Evolutionary conservation across 2,797 vertebrate species (phyloP), one percentile per base, ranked within the genome.

Genomic region (Poecilia wingei): DNA sequence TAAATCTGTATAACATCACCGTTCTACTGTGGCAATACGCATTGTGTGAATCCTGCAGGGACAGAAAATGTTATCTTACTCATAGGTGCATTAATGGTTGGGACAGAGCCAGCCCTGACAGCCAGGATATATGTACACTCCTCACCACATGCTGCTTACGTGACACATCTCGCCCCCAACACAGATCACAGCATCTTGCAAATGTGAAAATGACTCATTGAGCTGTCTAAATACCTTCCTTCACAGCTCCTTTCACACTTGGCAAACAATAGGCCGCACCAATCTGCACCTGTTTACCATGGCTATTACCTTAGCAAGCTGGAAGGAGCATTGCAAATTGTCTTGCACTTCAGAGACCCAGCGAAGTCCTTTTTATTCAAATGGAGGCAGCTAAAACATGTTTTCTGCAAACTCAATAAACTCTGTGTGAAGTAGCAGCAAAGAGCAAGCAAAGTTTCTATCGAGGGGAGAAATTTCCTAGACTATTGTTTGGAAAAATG

Each of bases 171-270:
- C 74, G 18, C 78, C 45, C 20, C 41, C 13, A 0, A 66, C 46
- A 43, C 73, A 74, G 25, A 81, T 53, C 72, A 43, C 68, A 75
- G 41, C 74, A 61, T 78, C 73, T 68, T 53, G 39, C 46, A 71
- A 59, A 80, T 53, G 79, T 81, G 81, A 77, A 64, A 84, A 73
- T 84, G 72, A 85, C 43, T 80, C 61, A 72, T 59, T 77, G 13
- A 41, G 28, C 43, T 78, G 31, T 69, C 76, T 77, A 76, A 80
- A 72, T 46, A 66, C 59, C 51, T 68, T 73, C 74, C 64, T 51
- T 78, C 78, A 84, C 70, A 77, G 66, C 72, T 64, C n/a, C 55
- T 46, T 4, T 20, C 31, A 43, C 5, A n/a, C 76, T 73, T 53
- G 53, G 71, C 51, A 64, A 53, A 81, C 14, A 79, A 76, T 45